Evolutionary conservation across 1,140 invertebrate genomes (phyloP), one percentile per base, ranked within the genome.

Genomic region (Drepana arcuata): DNA sequence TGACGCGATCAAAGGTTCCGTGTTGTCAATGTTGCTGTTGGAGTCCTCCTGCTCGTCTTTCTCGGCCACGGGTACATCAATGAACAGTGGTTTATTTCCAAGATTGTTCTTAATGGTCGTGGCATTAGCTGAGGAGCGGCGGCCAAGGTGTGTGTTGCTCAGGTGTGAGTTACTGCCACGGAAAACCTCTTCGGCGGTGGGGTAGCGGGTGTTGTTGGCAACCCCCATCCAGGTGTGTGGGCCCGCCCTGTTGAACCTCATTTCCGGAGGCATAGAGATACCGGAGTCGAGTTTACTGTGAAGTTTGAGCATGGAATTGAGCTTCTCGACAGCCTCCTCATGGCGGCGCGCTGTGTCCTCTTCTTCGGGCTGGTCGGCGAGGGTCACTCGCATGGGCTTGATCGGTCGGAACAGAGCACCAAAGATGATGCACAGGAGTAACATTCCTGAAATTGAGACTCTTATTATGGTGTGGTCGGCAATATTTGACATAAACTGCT

Each of bases 361-460:
- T 24, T 85, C 80, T 7, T 81, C 67, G 51, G 83, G 50, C 41
- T 68, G 52, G 14, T 78, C 63, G 6, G 74, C 63, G 5, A 84
- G 71, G 3, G 85, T 86, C 7, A 92, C 86, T 42, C 88, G 86
- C 2, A 90, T 86, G 0, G 91, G 90, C 41, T 91, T 88, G 7
- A 96, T 83, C 0, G 93, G 93, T 27, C 92, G 88, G 66, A 94
- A 97, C 53, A 95, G 79, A 0, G 89, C 78, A 7, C 93, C 94
- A 55, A 91, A 94, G n/a, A 94, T 48, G 0, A 88, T 85, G 70
- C 95, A 96, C 27, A 89, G 84, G 7, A 95, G 60, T 7, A 93
- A 77, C 48, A 94, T 86, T 4, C 86, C 90, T 91, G 54, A 64
- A 72, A 70, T 28, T 31, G 23, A 38, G 41, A 38, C 18, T 5